Base-by-base conservation (phyloP, 2,113 vertebrate species). In the Brienomyrus brachyistius region DNA sequence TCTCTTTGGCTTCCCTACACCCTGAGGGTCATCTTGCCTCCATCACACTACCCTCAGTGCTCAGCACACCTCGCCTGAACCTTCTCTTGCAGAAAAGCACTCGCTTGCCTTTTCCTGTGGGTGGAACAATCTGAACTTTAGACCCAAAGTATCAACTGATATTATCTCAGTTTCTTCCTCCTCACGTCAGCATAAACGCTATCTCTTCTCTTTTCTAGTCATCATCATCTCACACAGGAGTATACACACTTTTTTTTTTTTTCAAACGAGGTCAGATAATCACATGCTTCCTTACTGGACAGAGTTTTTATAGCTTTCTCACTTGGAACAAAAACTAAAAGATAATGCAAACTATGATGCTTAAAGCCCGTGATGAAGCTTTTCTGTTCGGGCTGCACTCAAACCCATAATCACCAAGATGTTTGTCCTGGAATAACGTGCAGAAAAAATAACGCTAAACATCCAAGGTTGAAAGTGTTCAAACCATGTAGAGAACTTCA, bases 91-190 rank as follows among this genome's bases (percentile, higher is more conserved):
- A 87, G 51, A 87, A 87, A 87, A 54, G 62, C 51, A 40, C n/a
- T 87, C 48, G 2, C 51, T 54, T 13, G 51, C 51, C 8, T 56
- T 54, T 87, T 56, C 85, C 85, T 54, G 50, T 87, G 85, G n/a
- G 48, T 56, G 85, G 85, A 54, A 56, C 27, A 51, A 35, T 40
- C n/a, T 87, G 85, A 87, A 87, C 85, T 87, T 87, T 31, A 87
- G 50, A 54, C 85, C 85, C 51, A 54, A 87, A 87, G 85, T 87
- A 54, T 87, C 85, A 87, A 54, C n/a, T 54, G 85, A 87, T 54
- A 40, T 52, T 54, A 87, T 87, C 85, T 35, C 47, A 47, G 31
- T 87, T 87, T 48, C 50, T 31, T 87, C 51, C 85, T 35, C 85
- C 85, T 87, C 85, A 19, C 51, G 51, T 87, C 51, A 87, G 85